phyloP scores from a whole-genome alignment of 2,113 vertebrate species.

The Cyprichromis sp. region DNA sequence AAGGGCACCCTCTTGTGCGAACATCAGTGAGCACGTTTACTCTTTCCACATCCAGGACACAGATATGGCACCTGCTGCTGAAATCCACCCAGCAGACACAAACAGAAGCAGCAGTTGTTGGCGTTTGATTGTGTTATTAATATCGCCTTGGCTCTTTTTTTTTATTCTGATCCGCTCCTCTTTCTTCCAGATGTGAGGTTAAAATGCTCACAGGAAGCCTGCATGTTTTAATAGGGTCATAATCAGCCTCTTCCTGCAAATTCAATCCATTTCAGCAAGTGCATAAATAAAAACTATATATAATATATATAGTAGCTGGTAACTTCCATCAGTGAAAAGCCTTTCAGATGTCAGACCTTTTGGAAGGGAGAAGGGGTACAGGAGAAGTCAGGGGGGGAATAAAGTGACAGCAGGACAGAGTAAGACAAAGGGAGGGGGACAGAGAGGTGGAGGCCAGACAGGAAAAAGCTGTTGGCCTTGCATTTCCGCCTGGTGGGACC shows the following conservation, averaged over 20 bases:
- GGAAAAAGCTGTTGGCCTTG: slow-evolving; percentile 68
- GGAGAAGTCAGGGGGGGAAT: neutral
- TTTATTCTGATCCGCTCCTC: neutral
- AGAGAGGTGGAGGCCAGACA: slow-evolving; percentile 45
- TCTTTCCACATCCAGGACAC: slow-evolving; percentile 41
- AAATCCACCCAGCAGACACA: slow-evolving; percentile 29
- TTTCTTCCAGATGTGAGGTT: slow-evolving; percentile 2
- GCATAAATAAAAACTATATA: neutral
- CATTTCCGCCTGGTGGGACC: slow-evolving; percentile 69
- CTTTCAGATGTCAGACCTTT: slow-evolving; percentile 23
- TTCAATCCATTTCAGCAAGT: neutral
- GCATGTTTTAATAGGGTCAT: neutral
- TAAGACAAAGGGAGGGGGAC: slow-evolving; percentile 28
- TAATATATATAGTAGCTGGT: neutral
- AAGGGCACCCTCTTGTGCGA: slow-evolving; percentile 11
- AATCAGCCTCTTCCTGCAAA: neutral
- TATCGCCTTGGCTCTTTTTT: neutral
- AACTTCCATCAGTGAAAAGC: neutral
- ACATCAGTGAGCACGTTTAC: slow-evolving; percentile 53
- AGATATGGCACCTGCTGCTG: slow-evolving; percentile 26
- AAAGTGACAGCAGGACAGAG: slow-evolving; percentile 44
- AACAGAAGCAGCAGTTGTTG: slow-evolving; percentile 13
- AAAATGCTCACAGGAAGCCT: neutral
- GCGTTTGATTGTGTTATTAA: slow-evolving; percentile 25
- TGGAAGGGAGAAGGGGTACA: neutral